Percentiles rank a stretch among this genome's conserved stretches.
Evolutionary conservation across 2,888 invertebrate genomes (phyloP).

Genomic region (Acheta domesticus): DNA sequence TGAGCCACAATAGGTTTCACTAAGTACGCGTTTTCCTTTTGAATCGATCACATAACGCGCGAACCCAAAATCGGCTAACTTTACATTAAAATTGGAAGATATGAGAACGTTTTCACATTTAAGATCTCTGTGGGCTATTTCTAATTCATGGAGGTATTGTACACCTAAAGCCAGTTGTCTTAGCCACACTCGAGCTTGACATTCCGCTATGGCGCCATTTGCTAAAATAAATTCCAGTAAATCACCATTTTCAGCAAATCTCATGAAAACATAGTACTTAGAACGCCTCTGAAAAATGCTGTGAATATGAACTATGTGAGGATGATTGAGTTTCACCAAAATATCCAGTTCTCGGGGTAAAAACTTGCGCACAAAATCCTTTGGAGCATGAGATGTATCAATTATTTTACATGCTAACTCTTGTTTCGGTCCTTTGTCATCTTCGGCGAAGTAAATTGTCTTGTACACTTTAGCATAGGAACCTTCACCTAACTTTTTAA

Average conservation of each 20-base stretch:
- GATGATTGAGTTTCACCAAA: slow-evolving; percentile 70
- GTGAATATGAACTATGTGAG: slow-evolving; percentile 73
- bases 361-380: slow-evolving; percentile 76
- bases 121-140: slow-evolving; percentile 71
- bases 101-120: slow-evolving; percentile 79
- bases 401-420: slow-evolving; percentile 69
- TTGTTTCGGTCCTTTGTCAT: slow-evolving; percentile 40
- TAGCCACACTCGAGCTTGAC: slow-evolving; percentile 67
- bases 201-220: slow-evolving; percentile 65
- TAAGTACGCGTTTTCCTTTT: slow-evolving; percentile 53
- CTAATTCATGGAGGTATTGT: slow-evolving; percentile 68
- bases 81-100: slow-evolving; percentile 69
- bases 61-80: slow-evolving; percentile 82
- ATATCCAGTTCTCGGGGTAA: slow-evolving; percentile 78
- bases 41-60: slow-evolving; percentile 55
- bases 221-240: slow-evolving; percentile 67
- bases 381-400: slow-evolving; percentile 67
- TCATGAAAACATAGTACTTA: slow-evolving; percentile 74
- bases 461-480: slow-evolving; percentile 64
- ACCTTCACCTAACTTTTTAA: slow-evolving; percentile 70
- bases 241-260: slow-evolving; percentile 76
- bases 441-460: slow-evolving; percentile 43
- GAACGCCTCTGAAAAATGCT: slow-evolving; percentile 57
- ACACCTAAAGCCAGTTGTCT: slow-evolving; percentile 65
- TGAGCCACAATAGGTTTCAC: slow-evolving; percentile 82